These are phyloP conservation scores for Hypomecis atomaria DNA, from an alignment of 2,888 invertebrate genomes.

Conservation along the genomic window DNA sequence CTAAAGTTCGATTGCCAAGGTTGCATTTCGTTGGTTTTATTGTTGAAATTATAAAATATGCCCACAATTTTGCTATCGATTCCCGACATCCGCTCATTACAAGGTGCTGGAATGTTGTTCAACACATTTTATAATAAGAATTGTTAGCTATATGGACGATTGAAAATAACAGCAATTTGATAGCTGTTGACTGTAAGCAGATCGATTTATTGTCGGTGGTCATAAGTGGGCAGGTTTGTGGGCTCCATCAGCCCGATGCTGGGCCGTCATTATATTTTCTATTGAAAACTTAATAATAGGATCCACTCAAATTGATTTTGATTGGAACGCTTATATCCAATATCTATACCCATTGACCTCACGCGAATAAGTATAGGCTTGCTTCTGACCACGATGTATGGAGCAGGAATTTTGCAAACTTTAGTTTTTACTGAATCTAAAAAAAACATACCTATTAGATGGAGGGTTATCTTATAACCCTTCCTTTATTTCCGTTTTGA, in stretches of 20 bases:
- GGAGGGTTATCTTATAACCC: too few species aligned
- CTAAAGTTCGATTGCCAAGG: constrained; percentile 17
- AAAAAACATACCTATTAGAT: too few species aligned
- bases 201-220: constrained; percentile 45
- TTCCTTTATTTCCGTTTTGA: too few species aligned
- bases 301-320: constrained; percentile 17
- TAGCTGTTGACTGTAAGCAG: constrained; percentile 41
- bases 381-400: background rate
- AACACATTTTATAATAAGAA: constrained; percentile 74
- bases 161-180: constrained; percentile 60
- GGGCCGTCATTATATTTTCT: constrained; percentile 23
- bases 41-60: constrained; percentile 71
- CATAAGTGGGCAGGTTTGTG: constrained; percentile 37
- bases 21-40: constrained; percentile 23
- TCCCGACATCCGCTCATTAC: constrained; percentile 81
- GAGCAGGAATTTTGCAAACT: too few species aligned
- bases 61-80: constrained; percentile 79
- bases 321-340: constrained; percentile 10
- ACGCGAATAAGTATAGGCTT: background rate
- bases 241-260: constrained; percentile 13
- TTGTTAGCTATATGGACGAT: constrained; percentile 60
- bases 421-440: too few species aligned
- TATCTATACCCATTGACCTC: constrained; percentile 12
- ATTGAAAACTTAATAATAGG: constrained; percentile 31
- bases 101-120: constrained; percentile 78